Conservation (phyloP, 2,888 invertebrate genomes). For the Crossocerus cetratus region DNA sequence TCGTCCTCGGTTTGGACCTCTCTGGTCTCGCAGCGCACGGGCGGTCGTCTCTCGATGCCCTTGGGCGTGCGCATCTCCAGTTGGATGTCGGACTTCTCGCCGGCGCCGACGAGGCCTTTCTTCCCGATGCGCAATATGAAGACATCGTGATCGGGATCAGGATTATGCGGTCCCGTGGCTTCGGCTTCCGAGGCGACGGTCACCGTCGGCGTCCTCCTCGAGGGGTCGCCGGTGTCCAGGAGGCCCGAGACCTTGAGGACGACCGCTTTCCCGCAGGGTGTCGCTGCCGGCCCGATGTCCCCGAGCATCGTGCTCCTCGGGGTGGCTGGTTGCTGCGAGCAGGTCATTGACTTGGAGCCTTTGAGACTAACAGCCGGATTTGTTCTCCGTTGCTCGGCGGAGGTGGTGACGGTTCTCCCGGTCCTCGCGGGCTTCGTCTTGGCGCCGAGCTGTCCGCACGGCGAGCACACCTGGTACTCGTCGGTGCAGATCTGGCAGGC, state of each 20-base stretch:
- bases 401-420: background rate
- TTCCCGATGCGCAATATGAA: constrained; percentile 87
- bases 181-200: constrained; percentile 63
- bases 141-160: constrained; percentile 84
- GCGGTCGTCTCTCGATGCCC: constrained; percentile 80
- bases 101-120: constrained; percentile 82
- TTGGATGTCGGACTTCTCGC: constrained; percentile 84
- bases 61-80: constrained; percentile 87
- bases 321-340: background rate
- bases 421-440: constrained; percentile 18
- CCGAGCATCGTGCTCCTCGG: constrained; percentile 30
- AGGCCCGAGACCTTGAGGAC: constrained; percentile 73
- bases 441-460: constrained; percentile 43
- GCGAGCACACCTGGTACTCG: constrained; percentile 45
- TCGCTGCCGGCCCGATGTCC: background rate
- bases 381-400: background rate
- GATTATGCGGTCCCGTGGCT: constrained; percentile 26
- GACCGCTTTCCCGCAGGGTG: constrained; percentile 65
- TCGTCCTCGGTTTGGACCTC: constrained; percentile 82
- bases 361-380: background rate
- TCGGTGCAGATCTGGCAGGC: constrained; percentile 50
- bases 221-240: constrained; percentile 49
- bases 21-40: constrained; percentile 81
- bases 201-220: constrained; percentile 59
- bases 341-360: constrained; percentile 10